These are phyloP conservation scores for Strongylocentrotus purpuratus DNA, from an alignment of 35 echinoderm and acorn worm genomes.

Conservation along the genomic window DNA sequence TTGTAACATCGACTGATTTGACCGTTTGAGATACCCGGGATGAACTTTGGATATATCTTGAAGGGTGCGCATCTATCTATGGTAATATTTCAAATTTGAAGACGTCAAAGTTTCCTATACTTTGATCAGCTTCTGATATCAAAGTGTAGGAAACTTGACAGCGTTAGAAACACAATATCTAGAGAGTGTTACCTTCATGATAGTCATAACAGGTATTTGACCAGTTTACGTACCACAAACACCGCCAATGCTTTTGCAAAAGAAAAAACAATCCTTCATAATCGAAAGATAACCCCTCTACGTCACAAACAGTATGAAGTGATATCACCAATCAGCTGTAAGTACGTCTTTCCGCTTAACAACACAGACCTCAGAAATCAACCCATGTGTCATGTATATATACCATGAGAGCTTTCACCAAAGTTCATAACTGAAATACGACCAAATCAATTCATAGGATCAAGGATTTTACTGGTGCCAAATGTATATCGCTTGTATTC, in stretches of 20 bases:
- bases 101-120: background rate
- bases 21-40: too few species aligned
- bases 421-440: background rate
- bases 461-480: background rate
- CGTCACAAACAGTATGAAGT: background rate
- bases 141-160: background rate
- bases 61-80: too few species aligned
- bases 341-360: background rate
- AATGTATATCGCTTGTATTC: constrained; percentile 37
- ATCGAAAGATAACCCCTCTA: background rate
- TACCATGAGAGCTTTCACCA: background rate
- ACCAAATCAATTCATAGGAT: background rate
- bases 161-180: background rate
- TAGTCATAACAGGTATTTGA: background rate
- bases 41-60: too few species aligned
- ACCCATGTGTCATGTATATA: background rate
- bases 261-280: background rate
- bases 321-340: background rate
- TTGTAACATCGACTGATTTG: too few species aligned
- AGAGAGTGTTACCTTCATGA: background rate
- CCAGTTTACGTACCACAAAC: constrained; percentile 3
- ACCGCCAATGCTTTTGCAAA: background rate
- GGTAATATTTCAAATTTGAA: background rate
- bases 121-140: background rate
- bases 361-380: background rate